Conservation (phyloP, 2,888 invertebrate genomes). For the Phanerotoma sp. region DNA sequence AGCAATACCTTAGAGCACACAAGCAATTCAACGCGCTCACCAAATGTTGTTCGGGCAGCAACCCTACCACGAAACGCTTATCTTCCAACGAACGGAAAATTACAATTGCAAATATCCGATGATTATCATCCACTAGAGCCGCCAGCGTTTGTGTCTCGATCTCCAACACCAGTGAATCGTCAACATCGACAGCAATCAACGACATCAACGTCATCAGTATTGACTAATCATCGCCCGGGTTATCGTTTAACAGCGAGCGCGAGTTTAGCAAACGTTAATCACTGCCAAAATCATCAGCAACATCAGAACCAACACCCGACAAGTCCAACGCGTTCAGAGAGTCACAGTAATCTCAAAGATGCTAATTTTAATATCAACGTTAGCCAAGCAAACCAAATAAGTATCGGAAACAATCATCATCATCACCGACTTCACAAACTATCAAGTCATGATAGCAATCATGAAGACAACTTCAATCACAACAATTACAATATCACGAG, state of each 20-base stretch:
- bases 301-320: no score
- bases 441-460: slow-evolving; percentile 49
- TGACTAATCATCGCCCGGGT: slow-evolving; percentile 37
- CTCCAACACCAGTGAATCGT: slow-evolving; percentile 51
- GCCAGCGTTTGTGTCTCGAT: slow-evolving; percentile 53
- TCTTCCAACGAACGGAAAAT: slow-evolving; percentile 50
- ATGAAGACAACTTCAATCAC: slow-evolving; percentile 53
- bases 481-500: slow-evolving; percentile 53
- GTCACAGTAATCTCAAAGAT: slow-evolving; percentile 54
- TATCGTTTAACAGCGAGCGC: slow-evolving; percentile 53
- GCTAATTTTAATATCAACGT: slow-evolving; percentile 53
- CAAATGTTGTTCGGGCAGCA: slow-evolving; percentile 63
- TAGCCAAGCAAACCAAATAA: slow-evolving; percentile 26
- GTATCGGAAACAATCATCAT: slow-evolving; percentile 11
- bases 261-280: slow-evolving; percentile 55
- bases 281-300: slow-evolving; percentile 49
- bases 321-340: slow-evolving; percentile 54
- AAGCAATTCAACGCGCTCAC: slow-evolving; percentile 42
- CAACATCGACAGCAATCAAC: slow-evolving; percentile 47
- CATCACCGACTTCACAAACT: slow-evolving; percentile 44
- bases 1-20: slow-evolving; percentile 51
- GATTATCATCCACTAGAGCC: slow-evolving; percentile 56
- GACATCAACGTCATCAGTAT: no score
- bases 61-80: slow-evolving; percentile 74
- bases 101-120: slow-evolving; percentile 43